Evolutionary conservation across 2,113 vertebrate species (phyloP).

Genomic region (Lonchura striata): DNA sequence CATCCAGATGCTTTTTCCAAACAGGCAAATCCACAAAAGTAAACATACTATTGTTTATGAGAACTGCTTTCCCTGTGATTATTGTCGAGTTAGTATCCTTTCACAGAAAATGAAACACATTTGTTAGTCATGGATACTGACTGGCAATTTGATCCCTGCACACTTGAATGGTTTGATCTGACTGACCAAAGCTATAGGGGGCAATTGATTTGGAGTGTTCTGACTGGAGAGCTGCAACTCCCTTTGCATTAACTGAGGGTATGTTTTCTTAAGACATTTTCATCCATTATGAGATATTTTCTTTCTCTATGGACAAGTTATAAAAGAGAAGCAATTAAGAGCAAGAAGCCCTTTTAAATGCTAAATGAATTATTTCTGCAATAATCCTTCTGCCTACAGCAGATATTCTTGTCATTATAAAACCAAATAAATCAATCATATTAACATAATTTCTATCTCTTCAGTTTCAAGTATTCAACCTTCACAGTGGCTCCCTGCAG

Average conservation of each 20-base stretch:
- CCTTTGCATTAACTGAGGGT: background rate
- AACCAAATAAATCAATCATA: background rate
- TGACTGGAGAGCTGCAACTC: background rate
- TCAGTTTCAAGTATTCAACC: background rate
- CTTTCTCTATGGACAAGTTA: background rate
- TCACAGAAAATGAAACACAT: background rate
- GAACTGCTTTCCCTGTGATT: background rate
- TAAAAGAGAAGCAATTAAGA: background rate
- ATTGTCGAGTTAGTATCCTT: background rate
- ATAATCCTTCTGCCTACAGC: background rate
- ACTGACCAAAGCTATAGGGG: background rate
- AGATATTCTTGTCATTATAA: background rate
- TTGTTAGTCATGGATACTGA: background rate
- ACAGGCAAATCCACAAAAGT: background rate
- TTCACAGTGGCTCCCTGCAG: background rate
- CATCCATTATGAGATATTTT: background rate
- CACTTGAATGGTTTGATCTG: background rate
- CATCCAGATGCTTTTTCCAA: background rate
- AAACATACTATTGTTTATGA: background rate
- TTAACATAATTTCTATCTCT: background rate
- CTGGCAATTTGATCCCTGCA: background rate
- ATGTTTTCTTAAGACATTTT: background rate
- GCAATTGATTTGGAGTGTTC: background rate
- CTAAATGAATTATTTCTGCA: background rate
- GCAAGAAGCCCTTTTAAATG: background rate